Evolutionary conservation across 92 coral and sea anemone genomes (phyloP), one percentile per base, ranked within the genome.

Genomic region (Zoanthus sociatus): DNA sequence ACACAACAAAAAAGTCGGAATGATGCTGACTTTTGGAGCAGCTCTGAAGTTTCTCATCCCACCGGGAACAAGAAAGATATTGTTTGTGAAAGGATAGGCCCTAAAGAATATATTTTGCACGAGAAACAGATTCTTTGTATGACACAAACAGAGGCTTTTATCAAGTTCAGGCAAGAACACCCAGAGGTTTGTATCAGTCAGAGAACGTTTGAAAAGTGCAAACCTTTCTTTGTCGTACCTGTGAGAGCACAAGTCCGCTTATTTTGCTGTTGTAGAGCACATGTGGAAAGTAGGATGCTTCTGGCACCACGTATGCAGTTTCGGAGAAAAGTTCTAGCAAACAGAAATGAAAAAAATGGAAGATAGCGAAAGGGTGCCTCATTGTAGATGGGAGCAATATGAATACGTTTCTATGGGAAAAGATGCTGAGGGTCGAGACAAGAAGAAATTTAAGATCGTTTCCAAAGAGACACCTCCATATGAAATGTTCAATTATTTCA

Each of bases 401-500:
- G 53, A 48, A 48, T 71, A 71, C 18, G 18, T 71, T 42, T 15
- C n/a, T 1, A 17, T 71, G 6, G 72, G 72, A 31, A 67, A 67
- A 67, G 82, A 71, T 33, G 66, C 51, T 20, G 83, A 79, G 64
- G 79, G 68, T 50, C 58, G 84, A 7, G 82, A 33, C 15, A 87
- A 84, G 50, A 79, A 54, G 45, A 87, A 88, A 37, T 69, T 71
- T 0, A 79, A 88, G 66, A 45, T 71, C 3, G 87, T 79, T 31
- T 46, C 21, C 5, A 73, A 87, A 55, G 47, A 69, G 46, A 87
- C 90, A 14, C 67, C 81, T 53, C 86, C 86, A 0, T 78, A 78
- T 71, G 90, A 78, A 78, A 87, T 87, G 86, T 87, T 87, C 61
- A 30, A 33, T 1, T 66, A 67, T 77, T 54, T 87, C 30, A 17